Conservation (phyloP, 2,113 vertebrate genomes). For the Phylloscopus whistleri region DNA sequence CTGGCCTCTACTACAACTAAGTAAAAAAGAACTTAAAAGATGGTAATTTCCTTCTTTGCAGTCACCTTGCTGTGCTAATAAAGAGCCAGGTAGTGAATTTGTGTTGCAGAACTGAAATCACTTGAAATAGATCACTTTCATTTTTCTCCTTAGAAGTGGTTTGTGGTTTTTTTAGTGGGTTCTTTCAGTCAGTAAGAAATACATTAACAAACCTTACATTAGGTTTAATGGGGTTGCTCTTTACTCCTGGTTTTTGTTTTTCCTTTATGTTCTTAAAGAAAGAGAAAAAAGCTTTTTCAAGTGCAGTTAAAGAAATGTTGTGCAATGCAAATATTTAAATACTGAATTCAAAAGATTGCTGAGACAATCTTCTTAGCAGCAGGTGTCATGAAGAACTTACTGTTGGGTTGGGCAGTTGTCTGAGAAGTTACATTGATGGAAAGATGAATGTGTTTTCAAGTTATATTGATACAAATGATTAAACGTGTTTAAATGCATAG, state of each 20-base stretch:
- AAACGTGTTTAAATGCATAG: too few species aligned
- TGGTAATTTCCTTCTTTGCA: accelerated
- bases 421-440: background rate
- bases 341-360: background rate
- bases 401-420: background rate
- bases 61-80: background rate
- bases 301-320: background rate
- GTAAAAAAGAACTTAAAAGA: background rate
- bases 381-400: accelerated
- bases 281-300: background rate
- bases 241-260: background rate
- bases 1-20: background rate
- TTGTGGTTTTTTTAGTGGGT: background rate
- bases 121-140: accelerated
- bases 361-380: background rate
- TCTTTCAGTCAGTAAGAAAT: background rate
- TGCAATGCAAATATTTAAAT: background rate
- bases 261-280: background rate
- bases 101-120: background rate
- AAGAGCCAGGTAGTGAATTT: background rate
- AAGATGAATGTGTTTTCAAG: background rate
- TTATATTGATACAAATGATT: background rate
- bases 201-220: background rate
- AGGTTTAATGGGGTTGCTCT: background rate
- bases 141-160: background rate